These are phyloP conservation scores for Sitta carolinensis DNA, from an alignment of 2,797 vertebrate genomes.

Conservation along the genomic window DNA sequence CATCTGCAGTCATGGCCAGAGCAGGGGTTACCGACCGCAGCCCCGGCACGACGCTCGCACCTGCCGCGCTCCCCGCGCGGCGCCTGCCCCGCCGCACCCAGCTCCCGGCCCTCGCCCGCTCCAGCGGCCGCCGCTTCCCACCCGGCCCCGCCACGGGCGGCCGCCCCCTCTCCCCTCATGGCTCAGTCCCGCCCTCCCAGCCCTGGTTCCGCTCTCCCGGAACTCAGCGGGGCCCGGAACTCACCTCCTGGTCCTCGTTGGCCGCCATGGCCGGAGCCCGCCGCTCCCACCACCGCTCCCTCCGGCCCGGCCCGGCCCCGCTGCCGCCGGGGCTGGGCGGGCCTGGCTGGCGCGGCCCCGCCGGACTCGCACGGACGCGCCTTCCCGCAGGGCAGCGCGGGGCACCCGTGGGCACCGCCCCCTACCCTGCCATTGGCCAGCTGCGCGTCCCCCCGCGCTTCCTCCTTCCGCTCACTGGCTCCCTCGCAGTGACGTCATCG, in stretches of 20 bases:
- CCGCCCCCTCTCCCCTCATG: neutral
- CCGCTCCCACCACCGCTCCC: neutral
- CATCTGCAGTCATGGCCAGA: constrained; percentile 81
- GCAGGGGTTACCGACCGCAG: neutral
- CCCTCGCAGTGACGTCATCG: fast-evolving
- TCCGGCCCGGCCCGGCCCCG: neutral
- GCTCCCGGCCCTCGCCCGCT: neutral
- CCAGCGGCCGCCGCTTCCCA: neutral
- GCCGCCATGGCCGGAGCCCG: constrained; percentile 79
- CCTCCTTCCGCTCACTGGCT: neutral
- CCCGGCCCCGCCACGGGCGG: neutral
- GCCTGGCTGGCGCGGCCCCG: neutral
- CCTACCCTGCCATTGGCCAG: neutral
- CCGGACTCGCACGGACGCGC: neutral
- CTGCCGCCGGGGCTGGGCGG: neutral
- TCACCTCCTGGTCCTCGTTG: constrained; percentile 96
- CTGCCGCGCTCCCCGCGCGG: too few relatives aligned
- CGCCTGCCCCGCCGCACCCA: neutral
- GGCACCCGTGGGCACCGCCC: neutral
- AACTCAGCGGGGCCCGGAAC: neutral
- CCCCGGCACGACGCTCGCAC: neutral
- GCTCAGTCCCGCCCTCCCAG: neutral
- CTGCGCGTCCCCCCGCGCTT: too few relatives aligned
- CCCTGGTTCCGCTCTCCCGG: neutral
- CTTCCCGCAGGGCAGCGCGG: neutral